These are phyloP conservation scores for Scophthalmus maximus DNA, from an alignment of 2,113 vertebrate species.

Conservation along the genomic window DNA sequence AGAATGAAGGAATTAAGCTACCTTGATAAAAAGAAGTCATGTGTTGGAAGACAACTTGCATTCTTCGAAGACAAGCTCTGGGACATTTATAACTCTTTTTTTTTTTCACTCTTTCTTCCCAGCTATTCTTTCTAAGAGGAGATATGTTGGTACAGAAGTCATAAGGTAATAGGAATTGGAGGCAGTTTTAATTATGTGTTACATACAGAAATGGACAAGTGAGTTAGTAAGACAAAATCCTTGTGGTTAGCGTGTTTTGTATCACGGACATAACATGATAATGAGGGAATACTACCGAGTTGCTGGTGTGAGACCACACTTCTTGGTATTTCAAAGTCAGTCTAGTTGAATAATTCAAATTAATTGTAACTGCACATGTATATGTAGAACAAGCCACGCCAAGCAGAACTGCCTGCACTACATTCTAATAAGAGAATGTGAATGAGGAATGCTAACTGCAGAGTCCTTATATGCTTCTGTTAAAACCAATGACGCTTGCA, in stretches of 20 bases:
- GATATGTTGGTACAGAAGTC: slow-evolving; percentile 43
- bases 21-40: slow-evolving; percentile 70
- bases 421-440: neutral
- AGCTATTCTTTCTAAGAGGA: slow-evolving; percentile 43
- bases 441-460: neutral
- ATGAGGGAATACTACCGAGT: slow-evolving; percentile 12
- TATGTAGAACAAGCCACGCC: neutral
- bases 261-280: slow-evolving; percentile 18
- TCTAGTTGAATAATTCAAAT: slow-evolving; percentile 33
- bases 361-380: neutral
- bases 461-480: neutral
- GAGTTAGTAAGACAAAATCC: slow-evolving; percentile 30
- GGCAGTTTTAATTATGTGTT: slow-evolving; percentile 67
- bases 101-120: slow-evolving; percentile 49
- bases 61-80: slow-evolving; percentile 69
- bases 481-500: neutral
- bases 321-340: slow-evolving; percentile 27
- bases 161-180: slow-evolving; percentile 41
- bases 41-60: slow-evolving; percentile 58
- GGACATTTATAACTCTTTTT: slow-evolving; percentile 65
- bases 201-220: slow-evolving; percentile 22
- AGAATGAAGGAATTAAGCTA: slow-evolving; percentile 68
- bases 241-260: slow-evolving; percentile 17
- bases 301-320: slow-evolving; percentile 30
- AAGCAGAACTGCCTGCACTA: neutral